Evolutionary conservation across 2,888 invertebrate genomes (phyloP).

Genomic region (Drosophila subsilvestris): DNA sequence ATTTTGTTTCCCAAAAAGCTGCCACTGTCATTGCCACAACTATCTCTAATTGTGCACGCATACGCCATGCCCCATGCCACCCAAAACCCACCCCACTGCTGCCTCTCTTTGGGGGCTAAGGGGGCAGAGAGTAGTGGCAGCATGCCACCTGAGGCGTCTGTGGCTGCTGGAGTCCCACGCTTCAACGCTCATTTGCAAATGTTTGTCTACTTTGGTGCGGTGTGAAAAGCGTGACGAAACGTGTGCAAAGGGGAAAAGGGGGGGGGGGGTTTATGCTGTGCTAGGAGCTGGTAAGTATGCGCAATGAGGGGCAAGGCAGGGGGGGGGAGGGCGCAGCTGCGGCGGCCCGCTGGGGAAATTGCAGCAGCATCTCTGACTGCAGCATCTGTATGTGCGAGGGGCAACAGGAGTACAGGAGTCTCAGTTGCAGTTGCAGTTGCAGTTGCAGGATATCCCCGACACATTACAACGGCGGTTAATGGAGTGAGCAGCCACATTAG

Average conservation of each 20-base stretch:
- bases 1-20: slow-evolving; percentile 40
- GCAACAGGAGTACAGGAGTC: too few species aligned
- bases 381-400: too few species aligned
- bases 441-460: too few species aligned
- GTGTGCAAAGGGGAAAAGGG: background rate
- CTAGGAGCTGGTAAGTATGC: background rate
- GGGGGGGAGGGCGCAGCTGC: slow-evolving; percentile 1
- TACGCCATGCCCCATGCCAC: slow-evolving; percentile 6
- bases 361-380: background rate
- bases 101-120: background rate
- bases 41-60: slow-evolving; percentile 64
- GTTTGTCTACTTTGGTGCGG: slow-evolving; percentile 64
- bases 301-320: slow-evolving; percentile 1
- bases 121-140: background rate
- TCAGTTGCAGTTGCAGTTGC: too few species aligned
- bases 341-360: slow-evolving; percentile 51
- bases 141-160: slow-evolving; percentile 51
- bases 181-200: slow-evolving; percentile 69
- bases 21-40: slow-evolving; percentile 38
- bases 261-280: too few species aligned
- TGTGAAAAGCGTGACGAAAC: slow-evolving; percentile 47
- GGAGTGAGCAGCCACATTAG: too few species aligned
- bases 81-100: background rate
- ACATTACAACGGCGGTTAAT: too few species aligned
- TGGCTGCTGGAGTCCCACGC: slow-evolving; percentile 56